Conservation (phyloP, 2,888 invertebrate genomes). For the Lasioglossum villosulum region DNA sequence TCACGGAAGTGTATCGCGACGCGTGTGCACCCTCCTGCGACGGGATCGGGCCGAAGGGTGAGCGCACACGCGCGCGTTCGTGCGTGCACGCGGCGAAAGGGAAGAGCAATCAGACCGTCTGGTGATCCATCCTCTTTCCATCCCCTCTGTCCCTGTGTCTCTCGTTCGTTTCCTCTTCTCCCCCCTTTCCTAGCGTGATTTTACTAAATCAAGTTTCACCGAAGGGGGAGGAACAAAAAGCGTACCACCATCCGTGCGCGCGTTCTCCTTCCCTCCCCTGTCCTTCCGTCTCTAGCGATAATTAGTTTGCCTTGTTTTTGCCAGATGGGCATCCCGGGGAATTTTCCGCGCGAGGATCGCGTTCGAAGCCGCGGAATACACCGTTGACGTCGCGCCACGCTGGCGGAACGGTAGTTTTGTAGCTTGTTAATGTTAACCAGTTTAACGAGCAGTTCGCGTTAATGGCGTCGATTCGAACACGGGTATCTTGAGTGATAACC, state of each 20-base stretch:
- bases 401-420: conserved; percentile 10
- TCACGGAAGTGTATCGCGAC: conserved; percentile 36
- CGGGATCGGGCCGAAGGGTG: conserved; percentile 15
- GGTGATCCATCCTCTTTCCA: conserved; percentile 29
- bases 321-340: background rate
- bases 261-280: background rate
- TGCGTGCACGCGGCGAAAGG: conserved; percentile 47
- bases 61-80: conserved; percentile 35
- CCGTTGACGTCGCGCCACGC: background rate
- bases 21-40: conserved; percentile 35
- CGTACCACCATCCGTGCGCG: background rate
- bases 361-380: background rate
- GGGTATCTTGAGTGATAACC: conserved; percentile 15
- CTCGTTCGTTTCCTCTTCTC: conserved; percentile 16
- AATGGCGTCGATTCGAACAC: conserved; percentile 14
- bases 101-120: conserved; percentile 61
- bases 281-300: conserved; percentile 12
- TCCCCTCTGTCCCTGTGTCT: background rate
- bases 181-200: conserved; percentile 16
- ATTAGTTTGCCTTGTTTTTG: conserved; percentile 34
- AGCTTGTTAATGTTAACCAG: conserved; percentile 29
- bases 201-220: conserved; percentile 40
- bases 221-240: conserved; percentile 18
- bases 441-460: conserved; percentile 20
- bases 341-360: background rate